Base-by-base conservation (phyloP, 2,888 invertebrate species). In the Erpobdella octoculata region DNA sequence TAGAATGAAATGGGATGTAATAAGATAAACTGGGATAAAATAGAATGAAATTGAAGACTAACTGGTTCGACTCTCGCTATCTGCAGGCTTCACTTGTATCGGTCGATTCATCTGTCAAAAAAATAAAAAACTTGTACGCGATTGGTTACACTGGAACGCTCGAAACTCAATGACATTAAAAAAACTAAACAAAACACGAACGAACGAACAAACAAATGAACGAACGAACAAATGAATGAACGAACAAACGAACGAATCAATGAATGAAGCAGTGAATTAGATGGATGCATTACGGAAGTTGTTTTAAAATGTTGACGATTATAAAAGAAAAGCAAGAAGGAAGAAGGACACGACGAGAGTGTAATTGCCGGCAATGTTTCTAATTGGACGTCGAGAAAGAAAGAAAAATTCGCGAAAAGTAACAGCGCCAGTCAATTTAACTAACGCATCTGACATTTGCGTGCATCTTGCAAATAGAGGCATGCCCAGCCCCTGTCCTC, bases 31-130 rank as follows among this genome's bases (percentile, higher is more conserved):
- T 15, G n/a, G 46, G 46, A 41, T 41, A n/a, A 41, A 15, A 12
- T 12, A 15, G 12, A 41, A n/a, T 15, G 46, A n/a, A n/a, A 41
- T 41, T 15, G 46, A 41, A n/a, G 12, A 61, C 73, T 61, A n/a
- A 71, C 73, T 73, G 21, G 71, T 71, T 12, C 71, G 31, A 31
- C 71, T 73, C 28, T 73, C 73, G 37, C 71, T 71, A 41, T 73
- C 73, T 4, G 71, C 97, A 74, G 97, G 97, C 85, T 97, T 97
- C 91, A 97, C 96, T 86, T 97, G 97, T 79, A 97, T 94, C 72
- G 96, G 95, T 86, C 96, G 94, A 85, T 95, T 94, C 95, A 97
- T 97, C 94, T 94, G 89, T 69, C 90, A 77, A 71, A 65, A 71
- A 33, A 35, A n/a, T n/a, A n/a, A n/a, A n/a, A n/a, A n/a, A n/a